Base-by-base conservation (phyloP, 2,797 vertebrate genomes). In the Scolopax bukidnonensis region DNA sequence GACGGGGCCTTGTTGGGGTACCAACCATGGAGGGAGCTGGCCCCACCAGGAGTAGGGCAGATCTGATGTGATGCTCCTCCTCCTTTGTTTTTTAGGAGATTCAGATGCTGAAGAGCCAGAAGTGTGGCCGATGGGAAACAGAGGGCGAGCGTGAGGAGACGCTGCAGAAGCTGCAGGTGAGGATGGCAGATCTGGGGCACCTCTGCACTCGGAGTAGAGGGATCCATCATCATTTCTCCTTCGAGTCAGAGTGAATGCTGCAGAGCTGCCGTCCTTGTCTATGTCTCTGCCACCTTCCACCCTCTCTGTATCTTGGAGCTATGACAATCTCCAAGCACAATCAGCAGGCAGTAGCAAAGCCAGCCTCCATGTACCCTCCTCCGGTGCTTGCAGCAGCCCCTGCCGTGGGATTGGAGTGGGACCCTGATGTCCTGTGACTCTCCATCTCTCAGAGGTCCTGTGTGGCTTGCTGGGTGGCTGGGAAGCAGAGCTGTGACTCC, bases 131-230 rank as follows among this genome's bases (percentile, higher is more conserved):
- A 17, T 97, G 97, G 11, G 98, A 99, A 77, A 96, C 98, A 7
- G 81, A 95, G 15, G 97, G 97, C 0, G 99, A 99, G 87, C 98
- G 98, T 5, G 98, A 99, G 79, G 99, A 99, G 80, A 98, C 98
- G 0, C 97, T 98, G 82, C 98, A 98, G 96, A 99, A 98, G 94
- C 98, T 99, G 51, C 98, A 99, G 99, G 99, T 99, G 87, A 87
- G 70, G 78, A 17, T 21, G 81, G 80, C 86, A 83, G 51, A 28
- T 25, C 68, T 71, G 80, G 86, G 84, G 12, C 90, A 57, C 15
- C 45, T 21, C 51, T 24, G 75, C 36, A 3, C 57, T 12, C 12
- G 0, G 27, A 28, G 32, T 2, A 20, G 45, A 50, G 40, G 30
- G 32, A 47, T 32, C 76, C 0, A 0, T 64, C 50, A 84, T 86